Percentiles rank a stretch among this genome's conserved stretches.
These are phyloP conservation scores for Teleopsis dalmanni DNA, from an alignment of 1,140 invertebrate genomes.

Conservation along the genomic window DNA sequence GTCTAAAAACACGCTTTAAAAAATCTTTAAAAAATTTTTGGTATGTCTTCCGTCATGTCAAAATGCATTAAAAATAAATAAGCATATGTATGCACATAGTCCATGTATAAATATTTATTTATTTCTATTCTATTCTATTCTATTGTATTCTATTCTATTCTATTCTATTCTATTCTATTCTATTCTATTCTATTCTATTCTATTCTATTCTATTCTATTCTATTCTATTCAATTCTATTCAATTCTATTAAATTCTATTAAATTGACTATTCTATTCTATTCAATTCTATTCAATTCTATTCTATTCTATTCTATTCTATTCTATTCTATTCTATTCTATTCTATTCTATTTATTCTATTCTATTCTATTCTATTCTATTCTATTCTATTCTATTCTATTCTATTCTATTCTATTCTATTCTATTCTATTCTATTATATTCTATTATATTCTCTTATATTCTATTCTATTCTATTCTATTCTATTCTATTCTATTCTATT, in stretches of 20 bases:
- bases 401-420: not conserved
- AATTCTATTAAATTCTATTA: not conserved
- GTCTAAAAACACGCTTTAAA: no score
- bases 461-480: conserved; percentile 7
- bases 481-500: conserved; percentile 7
- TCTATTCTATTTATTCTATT: not conserved
- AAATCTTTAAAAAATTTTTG: no score
- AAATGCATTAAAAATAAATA: no score
- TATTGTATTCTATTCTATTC: not conserved
- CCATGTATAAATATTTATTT: no score
- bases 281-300: not conserved
- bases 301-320: conserved; percentile 3
- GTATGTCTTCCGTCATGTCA: no score
- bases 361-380: not conserved
- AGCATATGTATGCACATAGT: no score
- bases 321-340: conserved; percentile 6
- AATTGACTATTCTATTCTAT: not conserved
- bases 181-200: not conserved
- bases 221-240: not conserved
- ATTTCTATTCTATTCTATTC: not conserved
- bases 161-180: not conserved
- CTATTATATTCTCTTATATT: not conserved
- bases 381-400: not conserved
- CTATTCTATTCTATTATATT: not conserved
- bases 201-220: not conserved